These are phyloP conservation scores for Macroramphosus scolopax DNA, from an alignment of 2,797 vertebrate species.

Conservation along the genomic window DNA sequence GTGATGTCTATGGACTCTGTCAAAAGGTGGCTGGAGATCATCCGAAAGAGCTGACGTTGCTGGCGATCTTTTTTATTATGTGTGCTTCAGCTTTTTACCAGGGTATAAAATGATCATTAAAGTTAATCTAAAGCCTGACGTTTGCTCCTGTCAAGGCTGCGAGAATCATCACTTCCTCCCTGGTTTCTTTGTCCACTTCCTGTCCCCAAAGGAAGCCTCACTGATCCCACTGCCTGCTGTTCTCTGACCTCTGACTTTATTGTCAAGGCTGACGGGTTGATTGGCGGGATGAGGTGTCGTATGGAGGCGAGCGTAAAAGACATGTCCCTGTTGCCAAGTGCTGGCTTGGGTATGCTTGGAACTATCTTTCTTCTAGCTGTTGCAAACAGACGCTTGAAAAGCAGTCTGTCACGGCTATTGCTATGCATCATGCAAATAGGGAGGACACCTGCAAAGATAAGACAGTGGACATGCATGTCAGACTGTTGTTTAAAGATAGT, in stretches of 20 bases:
- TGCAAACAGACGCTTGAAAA: no score
- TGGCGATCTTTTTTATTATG: constrained; percentile 29
- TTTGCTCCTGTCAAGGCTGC: constrained; percentile 33
- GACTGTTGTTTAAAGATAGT: no score
- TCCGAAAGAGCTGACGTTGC: constrained; percentile 19
- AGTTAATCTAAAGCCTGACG: neutral
- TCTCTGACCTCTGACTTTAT: constrained; percentile 48
- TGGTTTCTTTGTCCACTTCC: constrained; percentile 54
- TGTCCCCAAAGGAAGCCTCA: constrained; percentile 58
- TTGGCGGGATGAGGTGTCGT: constrained; percentile 33
- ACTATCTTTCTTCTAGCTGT: no score
- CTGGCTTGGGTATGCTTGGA: no score
- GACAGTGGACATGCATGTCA: no score
- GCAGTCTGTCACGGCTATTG: no score
- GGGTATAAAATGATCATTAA: no score
- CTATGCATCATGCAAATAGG: no score
- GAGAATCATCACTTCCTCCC: constrained; percentile 51
- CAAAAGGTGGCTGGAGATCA: constrained; percentile 25
- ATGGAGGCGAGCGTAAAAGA: constrained; percentile 19
- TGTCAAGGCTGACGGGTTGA: constrained; percentile 32
- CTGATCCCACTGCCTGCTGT: constrained; percentile 49
- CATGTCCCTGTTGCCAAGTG: no score
- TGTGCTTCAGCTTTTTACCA: constrained; percentile 7
- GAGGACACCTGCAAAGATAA: no score
- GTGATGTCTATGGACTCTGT: constrained; percentile 34